These are phyloP conservation scores for Monopis laevigella DNA, from an alignment of 2,888 invertebrate genomes.

Conservation along the genomic window DNA sequence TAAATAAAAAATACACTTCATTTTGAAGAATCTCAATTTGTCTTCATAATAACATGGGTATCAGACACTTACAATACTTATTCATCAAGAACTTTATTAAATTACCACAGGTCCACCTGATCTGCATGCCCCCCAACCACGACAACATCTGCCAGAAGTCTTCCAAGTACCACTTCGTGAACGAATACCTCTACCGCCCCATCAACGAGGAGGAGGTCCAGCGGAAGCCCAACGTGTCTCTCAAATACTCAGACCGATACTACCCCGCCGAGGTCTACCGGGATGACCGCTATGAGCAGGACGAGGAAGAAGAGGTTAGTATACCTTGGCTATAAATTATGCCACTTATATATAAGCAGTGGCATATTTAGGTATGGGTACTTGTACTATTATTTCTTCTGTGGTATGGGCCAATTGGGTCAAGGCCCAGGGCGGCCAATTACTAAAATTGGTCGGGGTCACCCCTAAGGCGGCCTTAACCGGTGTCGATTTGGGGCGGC, in stretches of 20 bases:
- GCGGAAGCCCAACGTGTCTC: conserved; percentile 80
- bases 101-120: conserved; percentile 79
- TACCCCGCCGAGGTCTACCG: conserved; percentile 83
- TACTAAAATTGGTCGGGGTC: too few relatives aligned
- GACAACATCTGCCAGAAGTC: conserved; percentile 92
- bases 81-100: background rate
- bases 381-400: too few relatives aligned
- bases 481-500: too few relatives aligned
- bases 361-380: too few relatives aligned
- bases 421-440: too few relatives aligned
- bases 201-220: conserved; percentile 85
- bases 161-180: conserved; percentile 90
- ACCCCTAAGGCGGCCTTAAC: too few relatives aligned
- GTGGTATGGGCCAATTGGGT: too few relatives aligned
- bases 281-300: conserved; percentile 65
- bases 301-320: conserved; percentile 51
- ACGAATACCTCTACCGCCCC: conserved; percentile 91
- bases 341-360: too few relatives aligned
- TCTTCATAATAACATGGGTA: too few relatives aligned
- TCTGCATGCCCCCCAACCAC: conserved; percentile 91
- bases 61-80: background rate
- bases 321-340: background rate
- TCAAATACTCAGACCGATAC: conserved; percentile 84
- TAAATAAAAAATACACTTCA: too few relatives aligned
- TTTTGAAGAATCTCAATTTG: too few relatives aligned